These are phyloP conservation scores for Oreocharis arfaki DNA, from an alignment of 2,113 vertebrate genomes.

Conservation along the genomic window DNA sequence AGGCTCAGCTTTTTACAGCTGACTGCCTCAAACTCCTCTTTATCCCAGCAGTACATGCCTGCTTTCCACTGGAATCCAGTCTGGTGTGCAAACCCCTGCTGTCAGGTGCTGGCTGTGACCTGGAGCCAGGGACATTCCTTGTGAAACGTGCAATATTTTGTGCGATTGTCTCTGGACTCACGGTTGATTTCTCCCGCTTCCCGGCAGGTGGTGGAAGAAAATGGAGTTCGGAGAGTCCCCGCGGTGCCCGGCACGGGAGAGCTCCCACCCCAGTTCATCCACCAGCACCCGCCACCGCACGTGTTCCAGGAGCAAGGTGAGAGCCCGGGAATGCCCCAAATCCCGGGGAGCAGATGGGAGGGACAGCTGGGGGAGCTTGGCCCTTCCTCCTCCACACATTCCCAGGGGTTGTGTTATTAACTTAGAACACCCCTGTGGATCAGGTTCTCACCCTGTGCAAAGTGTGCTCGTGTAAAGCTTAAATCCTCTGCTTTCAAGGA, in stretches of 20 bases:
- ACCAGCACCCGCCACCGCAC: conserved; percentile 70
- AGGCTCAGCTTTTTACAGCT: not conserved
- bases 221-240: conserved; percentile 78
- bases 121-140: too few species aligned
- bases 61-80: not conserved
- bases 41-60: not conserved
- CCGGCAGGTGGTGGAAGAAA: conserved; percentile 79
- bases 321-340: not conserved
- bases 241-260: conserved; percentile 63
- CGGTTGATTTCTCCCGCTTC: not conserved
- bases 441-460: rapidly evolving
- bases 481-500: not conserved
- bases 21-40: not conserved
- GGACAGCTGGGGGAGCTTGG: not conserved
- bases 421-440: not conserved
- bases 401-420: not conserved
- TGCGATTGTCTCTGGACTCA: not conserved
- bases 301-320: conserved; percentile 77
- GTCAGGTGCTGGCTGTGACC: not conserved
- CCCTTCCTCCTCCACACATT: not conserved
- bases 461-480: rapidly evolving
- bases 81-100: not conserved
- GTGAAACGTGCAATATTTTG: rapidly evolving
- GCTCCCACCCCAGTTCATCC: conserved; percentile 69
- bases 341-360: not conserved